Conservation (phyloP, 2,888 invertebrate species). For the Achlya flavicornis region DNA sequence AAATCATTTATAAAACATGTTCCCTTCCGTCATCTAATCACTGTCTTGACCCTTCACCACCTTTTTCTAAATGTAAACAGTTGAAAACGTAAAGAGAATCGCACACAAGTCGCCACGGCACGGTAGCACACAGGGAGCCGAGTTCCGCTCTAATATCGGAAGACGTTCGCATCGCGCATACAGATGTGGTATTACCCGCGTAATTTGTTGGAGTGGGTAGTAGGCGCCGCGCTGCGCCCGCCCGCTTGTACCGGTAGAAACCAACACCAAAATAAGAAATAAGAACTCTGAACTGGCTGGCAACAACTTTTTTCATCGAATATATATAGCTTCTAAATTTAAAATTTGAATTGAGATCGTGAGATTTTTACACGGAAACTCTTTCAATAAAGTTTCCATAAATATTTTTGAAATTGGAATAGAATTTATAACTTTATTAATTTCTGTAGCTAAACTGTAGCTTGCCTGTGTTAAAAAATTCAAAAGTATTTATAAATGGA, state of each 20-base stretch:
- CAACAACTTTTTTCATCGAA: not conserved
- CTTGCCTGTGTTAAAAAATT: too few species aligned
- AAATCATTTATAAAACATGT: not conserved
- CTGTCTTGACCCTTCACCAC: conserved; percentile 8
- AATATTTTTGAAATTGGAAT: not conserved
- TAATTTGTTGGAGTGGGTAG: conserved; percentile 52
- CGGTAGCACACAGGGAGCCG: conserved; percentile 15
- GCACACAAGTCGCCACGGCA: conserved; percentile 13
- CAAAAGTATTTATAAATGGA: not conserved
- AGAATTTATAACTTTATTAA: too few species aligned
- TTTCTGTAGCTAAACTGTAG: too few species aligned
- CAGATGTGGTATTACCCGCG: conserved; percentile 54
- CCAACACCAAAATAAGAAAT: conserved; percentile 5
- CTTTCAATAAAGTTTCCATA: too few species aligned
- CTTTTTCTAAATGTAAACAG: conserved; percentile 15
- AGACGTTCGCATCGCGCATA: conserved; percentile 58
- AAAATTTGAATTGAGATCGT: not conserved
- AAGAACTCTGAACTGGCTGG: conserved; percentile 7
- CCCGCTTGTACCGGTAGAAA: not conserved
- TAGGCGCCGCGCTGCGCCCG: conserved; percentile 6
- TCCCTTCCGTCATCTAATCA: not conserved
- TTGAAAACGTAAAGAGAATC: conserved; percentile 13
- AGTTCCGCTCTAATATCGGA: conserved; percentile 58
- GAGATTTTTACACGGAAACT: too few species aligned
- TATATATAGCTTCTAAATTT: not conserved